Base-by-base conservation (phyloP, 2,888 invertebrate species). In the Calephelis perditalis region DNA sequence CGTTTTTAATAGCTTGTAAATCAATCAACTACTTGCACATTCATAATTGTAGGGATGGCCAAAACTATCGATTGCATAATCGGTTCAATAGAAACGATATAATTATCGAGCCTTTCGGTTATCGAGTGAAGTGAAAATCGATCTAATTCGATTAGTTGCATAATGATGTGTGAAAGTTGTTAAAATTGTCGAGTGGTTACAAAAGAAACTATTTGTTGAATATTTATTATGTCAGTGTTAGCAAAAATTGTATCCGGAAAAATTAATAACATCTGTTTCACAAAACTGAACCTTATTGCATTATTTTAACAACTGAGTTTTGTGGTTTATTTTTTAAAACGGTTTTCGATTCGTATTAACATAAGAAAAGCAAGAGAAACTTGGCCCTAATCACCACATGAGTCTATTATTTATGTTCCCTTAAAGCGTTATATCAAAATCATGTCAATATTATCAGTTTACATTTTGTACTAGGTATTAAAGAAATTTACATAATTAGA, bases 101-200 rank as follows among this genome's bases (percentile, higher is more conserved):
- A 43, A 59, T 59, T 54, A 59, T 15, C 12, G 46, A 47, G 60
- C 40, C 56, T 56, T 60, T 60, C 46, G 56, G 36, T 56, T 60
- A 59, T 46, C 35, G 55, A 54, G 36, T 54, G n/a, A 37, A 36
- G 60, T 46, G 60, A 56, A 60, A 60, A 55, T 55, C 46, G 37
- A 45, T 45, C 46, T 55, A 56, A 47, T 60, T 60, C 56, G 55
- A 55, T 15, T 59, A 55, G 59, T 60, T 55, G 56, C 56, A 56
- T 56, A 60, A 60, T 15, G n/a, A 43, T 45, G 35, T 52, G 46
- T 49, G 15, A 49, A 15, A 52, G 52, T 52, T 35, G 52, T 52
- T 35, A 52, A 52, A 52, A 52, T 52, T 52, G 35, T 52, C 52
- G 52, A 26, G 35, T 26, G 9, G 52, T 26, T 52, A 52, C 52